phyloP scores from a whole-genome alignment of 2,797 vertebrate genomes.

The Euthynnus affinis region DNA sequence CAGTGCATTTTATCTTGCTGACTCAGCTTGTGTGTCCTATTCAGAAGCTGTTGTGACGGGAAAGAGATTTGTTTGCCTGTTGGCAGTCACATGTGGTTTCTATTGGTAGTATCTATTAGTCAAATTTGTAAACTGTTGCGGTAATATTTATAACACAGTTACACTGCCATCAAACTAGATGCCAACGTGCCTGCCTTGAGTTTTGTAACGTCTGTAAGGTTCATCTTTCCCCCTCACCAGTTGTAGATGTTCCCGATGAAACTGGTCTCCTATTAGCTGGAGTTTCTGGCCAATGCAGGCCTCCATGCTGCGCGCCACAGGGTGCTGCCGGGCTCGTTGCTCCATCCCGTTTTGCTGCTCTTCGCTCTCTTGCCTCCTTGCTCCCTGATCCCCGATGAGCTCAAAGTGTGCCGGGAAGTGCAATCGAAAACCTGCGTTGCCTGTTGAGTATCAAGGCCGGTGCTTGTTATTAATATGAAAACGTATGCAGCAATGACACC shows the following conservation, averaged over 20 bases:
- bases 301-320: slow-evolving; percentile 77
- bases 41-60: background rate
- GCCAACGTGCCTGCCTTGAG: slow-evolving; percentile 15
- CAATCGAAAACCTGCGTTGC: slow-evolving; percentile 87
- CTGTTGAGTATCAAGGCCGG: slow-evolving; percentile 71
- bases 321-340: slow-evolving; percentile 69
- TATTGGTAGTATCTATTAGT: slow-evolving; percentile 12
- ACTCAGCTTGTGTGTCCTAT: slow-evolving; percentile 9
- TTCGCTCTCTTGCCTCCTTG: slow-evolving; percentile 56
- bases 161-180: slow-evolving; percentile 26
- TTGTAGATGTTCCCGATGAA: slow-evolving; percentile 86
- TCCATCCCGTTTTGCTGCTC: slow-evolving; percentile 74
- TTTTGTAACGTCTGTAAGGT: slow-evolving; percentile 29
- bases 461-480: slow-evolving; percentile 50
- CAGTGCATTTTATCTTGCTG: background rate
- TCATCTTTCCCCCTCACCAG: slow-evolving; percentile 79
- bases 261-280: slow-evolving; percentile 89
- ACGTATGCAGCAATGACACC: slow-evolving; percentile 27
- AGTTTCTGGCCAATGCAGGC: slow-evolving; percentile 87
- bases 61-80: slow-evolving; percentile 8
- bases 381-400: slow-evolving; percentile 70
- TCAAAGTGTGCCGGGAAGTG: slow-evolving; percentile 84
- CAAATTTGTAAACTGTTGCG: slow-evolving; percentile 26
- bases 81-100: slow-evolving; percentile 5
- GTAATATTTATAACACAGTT: slow-evolving; percentile 7